These are phyloP conservation scores for Rhabdornis inornatus DNA, from an alignment of 2,113 vertebrate species.

Conservation along the genomic window DNA sequence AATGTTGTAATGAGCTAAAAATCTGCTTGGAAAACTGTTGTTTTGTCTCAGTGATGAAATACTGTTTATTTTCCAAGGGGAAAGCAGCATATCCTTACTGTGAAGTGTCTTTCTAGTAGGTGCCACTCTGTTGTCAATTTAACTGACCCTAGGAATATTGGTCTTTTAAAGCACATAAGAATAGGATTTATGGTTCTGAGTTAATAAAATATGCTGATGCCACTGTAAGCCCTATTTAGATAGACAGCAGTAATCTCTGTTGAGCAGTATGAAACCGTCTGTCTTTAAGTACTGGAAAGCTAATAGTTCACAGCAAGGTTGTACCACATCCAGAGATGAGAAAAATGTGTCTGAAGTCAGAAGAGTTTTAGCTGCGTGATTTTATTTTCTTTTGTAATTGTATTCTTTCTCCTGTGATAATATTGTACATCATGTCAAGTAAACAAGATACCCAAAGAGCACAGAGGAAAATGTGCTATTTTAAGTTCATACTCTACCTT, in stretches of 20 bases:
- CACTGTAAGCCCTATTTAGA: constrained; percentile 60
- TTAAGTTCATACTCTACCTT: not conserved
- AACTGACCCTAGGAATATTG: constrained; percentile 50
- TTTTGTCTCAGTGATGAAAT: not conserved
- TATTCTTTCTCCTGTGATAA: not conserved
- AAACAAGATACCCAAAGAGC: not conserved
- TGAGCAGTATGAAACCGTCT: constrained; percentile 58
- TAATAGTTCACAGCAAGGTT: constrained; percentile 58
- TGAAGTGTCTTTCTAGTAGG: not conserved
- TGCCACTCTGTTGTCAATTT: constrained; percentile 39
- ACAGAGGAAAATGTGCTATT: not conserved
- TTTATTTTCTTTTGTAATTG: constrained; percentile 23
- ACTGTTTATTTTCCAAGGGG: not conserved
- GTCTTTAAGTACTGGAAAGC: constrained; percentile 44
- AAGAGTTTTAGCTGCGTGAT: not conserved
- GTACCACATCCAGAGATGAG: constrained; percentile 56
- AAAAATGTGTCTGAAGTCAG: constrained; percentile 30
- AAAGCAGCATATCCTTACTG: not conserved
- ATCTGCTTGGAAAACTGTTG: not conserved
- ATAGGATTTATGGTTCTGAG: constrained; percentile 64
- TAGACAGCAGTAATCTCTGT: constrained; percentile 65
- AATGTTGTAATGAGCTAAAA: not conserved
- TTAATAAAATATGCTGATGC: constrained; percentile 69
- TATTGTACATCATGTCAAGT: not conserved
- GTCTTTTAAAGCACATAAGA: constrained; percentile 52